Evolutionary conservation across 2,113 vertebrate species (phyloP).

Genomic region (Caretta caretta): DNA sequence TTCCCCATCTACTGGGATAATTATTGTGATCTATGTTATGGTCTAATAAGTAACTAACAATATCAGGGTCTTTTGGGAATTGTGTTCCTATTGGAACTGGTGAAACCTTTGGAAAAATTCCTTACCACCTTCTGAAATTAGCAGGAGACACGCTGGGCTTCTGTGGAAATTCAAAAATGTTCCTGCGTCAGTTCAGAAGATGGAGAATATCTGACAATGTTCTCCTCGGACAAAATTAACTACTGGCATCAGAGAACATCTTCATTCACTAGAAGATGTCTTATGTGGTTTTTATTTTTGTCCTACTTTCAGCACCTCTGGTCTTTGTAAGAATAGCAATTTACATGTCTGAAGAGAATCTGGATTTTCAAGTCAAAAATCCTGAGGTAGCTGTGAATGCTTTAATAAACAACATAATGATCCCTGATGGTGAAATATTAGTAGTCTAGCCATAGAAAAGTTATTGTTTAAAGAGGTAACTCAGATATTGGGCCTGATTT

Average conservation of each 20-base stretch:
- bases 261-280: conserved; percentile 44
- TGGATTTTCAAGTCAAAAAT: conserved; percentile 12
- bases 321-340: conserved; percentile 26
- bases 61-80: neutral
- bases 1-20: conserved; percentile 1
- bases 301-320: conserved; percentile 14
- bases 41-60: neutral
- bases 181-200: neutral
- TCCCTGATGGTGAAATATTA: neutral
- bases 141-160: neutral
- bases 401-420: neutral
- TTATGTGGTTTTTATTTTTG: conserved; percentile 23
- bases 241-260: conserved; percentile 42
- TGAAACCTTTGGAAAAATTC: neutral
- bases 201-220: conserved; percentile 12
- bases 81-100: neutral
- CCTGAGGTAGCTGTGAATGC: neutral
- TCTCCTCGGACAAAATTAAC: conserved; percentile 13
- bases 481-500: neutral
- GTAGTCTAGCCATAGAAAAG: conserved; percentile 7
- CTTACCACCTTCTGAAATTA: conserved; percentile 6
- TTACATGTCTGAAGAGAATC: conserved; percentile 17
- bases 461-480: conserved; percentile 21
- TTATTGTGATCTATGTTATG: conserved; percentile 18
- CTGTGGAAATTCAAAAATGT: conserved; percentile 25